Evolutionary conservation across 2,113 vertebrate genomes (phyloP), one percentile per base, ranked within the genome.

Genomic region (Cinclus mexicanus): DNA sequence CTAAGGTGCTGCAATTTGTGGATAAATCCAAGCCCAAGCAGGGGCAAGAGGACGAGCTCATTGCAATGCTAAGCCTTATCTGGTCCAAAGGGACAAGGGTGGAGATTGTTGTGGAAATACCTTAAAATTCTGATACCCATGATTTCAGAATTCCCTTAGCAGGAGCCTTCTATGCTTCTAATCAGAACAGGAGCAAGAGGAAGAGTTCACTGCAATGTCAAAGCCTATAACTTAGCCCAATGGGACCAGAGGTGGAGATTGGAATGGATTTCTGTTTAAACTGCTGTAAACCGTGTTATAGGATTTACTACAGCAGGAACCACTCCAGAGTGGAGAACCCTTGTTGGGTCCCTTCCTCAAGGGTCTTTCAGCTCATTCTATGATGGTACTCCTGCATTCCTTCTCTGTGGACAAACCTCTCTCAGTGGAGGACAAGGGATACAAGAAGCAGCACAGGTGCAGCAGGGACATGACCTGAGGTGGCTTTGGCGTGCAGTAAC

Each of bases 271-370:
- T n/a, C 22, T 24, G 6, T 28, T 63, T 37, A 70, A 42, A 28
- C 15, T 50, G 35, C 10, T 56, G 14, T 37, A 69, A 70, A 35
- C 41, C 18, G 24, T 42, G 6, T 16, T 26, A 22, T 0, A 26
- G n/a, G 18, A 85, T 60, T 72, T 69, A 24, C 16, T 39, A 6
- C 6, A 50, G 31, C 31, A 75, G 42, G 19, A 75, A 4, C 31
- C 4, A 8, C 41, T 42, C 13, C 0, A 0, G 52, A 59, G 44
- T 12, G 21, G 44, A 68, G 31, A 59, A 26, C 14, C 25, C 46
- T 47, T 49, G 23, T 24, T 49, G 47, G 22, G 24, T 25, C 47
- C 47, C 47, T 49, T 49, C 23, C 23, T 49, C 13, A 49, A 24
- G 47, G 47, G 12, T 49, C 24, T 49, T 49, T 23, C 47, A 49